These are phyloP conservation scores for Phrynocephalus vlangalii DNA, from an alignment of 2,797 vertebrate genomes.

Conservation along the genomic window DNA sequence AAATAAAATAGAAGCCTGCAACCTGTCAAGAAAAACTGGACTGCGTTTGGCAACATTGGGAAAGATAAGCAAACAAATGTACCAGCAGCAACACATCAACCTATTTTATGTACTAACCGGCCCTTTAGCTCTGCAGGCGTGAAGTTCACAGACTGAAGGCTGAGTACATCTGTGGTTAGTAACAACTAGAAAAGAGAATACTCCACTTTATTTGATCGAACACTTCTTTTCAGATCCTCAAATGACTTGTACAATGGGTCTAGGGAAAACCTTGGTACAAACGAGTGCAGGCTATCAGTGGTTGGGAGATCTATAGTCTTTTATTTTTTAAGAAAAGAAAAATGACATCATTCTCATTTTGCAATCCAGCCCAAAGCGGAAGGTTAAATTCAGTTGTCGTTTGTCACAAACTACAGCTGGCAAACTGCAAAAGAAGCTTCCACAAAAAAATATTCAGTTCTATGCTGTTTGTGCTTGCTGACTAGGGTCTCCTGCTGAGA, in stretches of 20 bases:
- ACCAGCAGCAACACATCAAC: neutral
- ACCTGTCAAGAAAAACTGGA: neutral
- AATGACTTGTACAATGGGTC: constrained; percentile 3
- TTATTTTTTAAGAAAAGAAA: neutral
- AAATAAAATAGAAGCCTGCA: too few species aligned
- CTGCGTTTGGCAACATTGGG: neutral
- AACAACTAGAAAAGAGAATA: constrained; percentile 1
- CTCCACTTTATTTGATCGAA: constrained; percentile 5
- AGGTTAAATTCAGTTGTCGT: neutral
- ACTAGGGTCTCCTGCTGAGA: neutral
- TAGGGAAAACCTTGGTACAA: neutral
- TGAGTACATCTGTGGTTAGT: constrained; percentile 16
- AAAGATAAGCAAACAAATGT: neutral
- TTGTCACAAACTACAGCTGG: neutral
- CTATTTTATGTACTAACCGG: neutral
- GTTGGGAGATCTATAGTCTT: neutral
- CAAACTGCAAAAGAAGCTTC: neutral
- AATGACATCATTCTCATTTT: neutral
- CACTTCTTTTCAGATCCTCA: neutral
- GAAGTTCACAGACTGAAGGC: neutral
- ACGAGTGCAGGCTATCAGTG: neutral
- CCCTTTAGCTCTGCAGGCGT: neutral
- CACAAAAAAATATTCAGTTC: neutral
- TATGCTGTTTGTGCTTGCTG: neutral
- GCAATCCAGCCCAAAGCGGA: constrained; percentile 4